These are phyloP conservation scores for Urocynchramus pylzowi DNA, from an alignment of 2,113 vertebrate species.

Conservation along the genomic window DNA sequence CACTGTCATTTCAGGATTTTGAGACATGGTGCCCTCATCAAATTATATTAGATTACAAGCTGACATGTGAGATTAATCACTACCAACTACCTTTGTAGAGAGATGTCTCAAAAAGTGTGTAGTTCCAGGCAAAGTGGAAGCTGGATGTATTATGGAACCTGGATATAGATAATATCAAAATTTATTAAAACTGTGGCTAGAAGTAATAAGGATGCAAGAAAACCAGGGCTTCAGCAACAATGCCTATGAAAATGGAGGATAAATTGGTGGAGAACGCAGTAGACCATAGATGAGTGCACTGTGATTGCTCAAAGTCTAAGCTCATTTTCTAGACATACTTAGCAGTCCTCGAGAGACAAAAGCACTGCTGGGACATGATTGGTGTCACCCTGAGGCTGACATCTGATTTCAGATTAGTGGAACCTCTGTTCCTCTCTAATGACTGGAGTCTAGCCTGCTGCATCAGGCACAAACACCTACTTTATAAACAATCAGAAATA, in stretches of 20 bases:
- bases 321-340: neutral
- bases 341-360: neutral
- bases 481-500: neutral
- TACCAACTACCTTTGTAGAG: neutral
- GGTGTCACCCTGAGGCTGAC: neutral
- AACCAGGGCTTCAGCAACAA: neutral
- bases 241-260: neutral
- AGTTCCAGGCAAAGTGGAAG: neutral
- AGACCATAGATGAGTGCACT: neutral
- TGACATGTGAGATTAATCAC: neutral
- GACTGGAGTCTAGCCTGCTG: neutral
- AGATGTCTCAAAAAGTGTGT: neutral
- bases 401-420: neutral
- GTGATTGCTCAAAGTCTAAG: neutral
- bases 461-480: neutral
- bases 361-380: neutral
- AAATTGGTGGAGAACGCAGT: neutral
- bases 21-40: neutral
- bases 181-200: neutral
- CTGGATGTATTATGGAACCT: neutral
- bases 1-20: neutral
- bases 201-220: neutral
- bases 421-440: neutral
- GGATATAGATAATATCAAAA: neutral
- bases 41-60: neutral